A percentile compares a stretch with the other conserved stretches of the same genome.
Conservation (phyloP, 1,140 invertebrate species). For the Ericerus pela region DNA sequence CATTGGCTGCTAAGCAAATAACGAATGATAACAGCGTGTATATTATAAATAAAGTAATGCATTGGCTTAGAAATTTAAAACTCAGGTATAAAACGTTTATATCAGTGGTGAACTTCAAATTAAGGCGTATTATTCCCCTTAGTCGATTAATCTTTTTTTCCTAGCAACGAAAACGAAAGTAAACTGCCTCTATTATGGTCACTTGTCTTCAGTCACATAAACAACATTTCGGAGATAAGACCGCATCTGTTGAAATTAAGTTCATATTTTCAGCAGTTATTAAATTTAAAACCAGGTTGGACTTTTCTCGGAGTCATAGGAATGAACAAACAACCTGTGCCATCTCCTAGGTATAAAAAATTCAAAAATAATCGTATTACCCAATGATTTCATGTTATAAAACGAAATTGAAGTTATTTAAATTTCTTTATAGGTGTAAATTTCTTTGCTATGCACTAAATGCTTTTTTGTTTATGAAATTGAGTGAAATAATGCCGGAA, state of each 20-base stretch:
- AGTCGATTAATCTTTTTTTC: too few species aligned
- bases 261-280: slow-evolving; percentile 33
- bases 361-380: not conserved
- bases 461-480: slow-evolving; percentile 16
- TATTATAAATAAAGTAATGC: slow-evolving; percentile 34
- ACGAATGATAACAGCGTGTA: slow-evolving; percentile 33
- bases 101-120: not conserved
- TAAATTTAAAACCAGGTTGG: slow-evolving; percentile 41
- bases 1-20: slow-evolving; percentile 32
- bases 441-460: slow-evolving; percentile 13
- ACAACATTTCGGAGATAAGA: slow-evolving; percentile 28
- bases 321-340: slow-evolving; percentile 39
- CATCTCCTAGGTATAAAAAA: slow-evolving; percentile 26
- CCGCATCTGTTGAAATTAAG: slow-evolving; percentile 32
- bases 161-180: slow-evolving; percentile 39
- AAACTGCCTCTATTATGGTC: slow-evolving; percentile 44
- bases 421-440: slow-evolving; percentile 13
- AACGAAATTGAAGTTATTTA: too few species aligned
- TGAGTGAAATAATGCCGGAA: slow-evolving; percentile 10
- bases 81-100: slow-evolving; percentile 29
- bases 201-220: slow-evolving; percentile 37
- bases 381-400: not conserved
- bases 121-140: slow-evolving; percentile 19
- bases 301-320: slow-evolving; percentile 48
- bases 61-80: slow-evolving; percentile 35